phyloP scores from a whole-genome alignment of 2,888 invertebrate species.

The Serripes groenlandicus region DNA sequence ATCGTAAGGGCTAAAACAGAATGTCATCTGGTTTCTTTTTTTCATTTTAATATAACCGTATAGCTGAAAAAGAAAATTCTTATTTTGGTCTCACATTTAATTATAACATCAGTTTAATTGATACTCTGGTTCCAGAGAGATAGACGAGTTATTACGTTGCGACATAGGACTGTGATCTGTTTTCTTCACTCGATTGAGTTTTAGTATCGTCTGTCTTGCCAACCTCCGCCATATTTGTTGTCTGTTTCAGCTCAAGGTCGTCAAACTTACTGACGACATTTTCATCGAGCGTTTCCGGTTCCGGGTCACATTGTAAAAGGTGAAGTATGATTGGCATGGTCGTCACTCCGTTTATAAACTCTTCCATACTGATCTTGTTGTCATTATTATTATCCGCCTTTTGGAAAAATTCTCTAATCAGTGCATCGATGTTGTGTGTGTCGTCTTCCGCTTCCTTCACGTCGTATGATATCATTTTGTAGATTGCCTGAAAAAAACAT shows the following conservation, averaged over 20 bases:
- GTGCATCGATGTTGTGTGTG: slow-evolving; percentile 36
- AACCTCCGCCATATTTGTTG: too few relatives aligned
- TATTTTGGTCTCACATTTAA: too few relatives aligned
- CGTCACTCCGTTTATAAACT: slow-evolving; percentile 65
- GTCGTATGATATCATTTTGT: slow-evolving; percentile 63
- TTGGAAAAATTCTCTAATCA: slow-evolving; percentile 58
- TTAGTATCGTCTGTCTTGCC: neutral
- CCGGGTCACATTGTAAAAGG: slow-evolving; percentile 60
- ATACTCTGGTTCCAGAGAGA: too few relatives aligned
- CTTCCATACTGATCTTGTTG: slow-evolving; percentile 64
- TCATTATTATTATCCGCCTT: slow-evolving; percentile 65
- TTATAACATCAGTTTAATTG: too few relatives aligned
- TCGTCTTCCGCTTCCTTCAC: neutral
- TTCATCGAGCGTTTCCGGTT: slow-evolving; percentile 2
- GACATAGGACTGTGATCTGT: neutral
- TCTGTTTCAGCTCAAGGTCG: slow-evolving; percentile 4
- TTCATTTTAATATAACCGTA: too few relatives aligned
- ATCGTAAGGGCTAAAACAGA: too few relatives aligned
- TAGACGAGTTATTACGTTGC: too few relatives aligned
- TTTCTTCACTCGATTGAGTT: neutral
- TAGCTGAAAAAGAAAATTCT: too few relatives aligned
- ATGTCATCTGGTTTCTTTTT: too few relatives aligned
- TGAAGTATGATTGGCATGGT: slow-evolving; percentile 62
- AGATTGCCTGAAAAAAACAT: slow-evolving; percentile 70
- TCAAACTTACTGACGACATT: slow-evolving; percentile 3